A percentile compares a stretch with the other conserved stretches of the same genome.
Conservation (phyloP, 2,797 vertebrate species). For the Mormyrus proboscirostris region DNA sequence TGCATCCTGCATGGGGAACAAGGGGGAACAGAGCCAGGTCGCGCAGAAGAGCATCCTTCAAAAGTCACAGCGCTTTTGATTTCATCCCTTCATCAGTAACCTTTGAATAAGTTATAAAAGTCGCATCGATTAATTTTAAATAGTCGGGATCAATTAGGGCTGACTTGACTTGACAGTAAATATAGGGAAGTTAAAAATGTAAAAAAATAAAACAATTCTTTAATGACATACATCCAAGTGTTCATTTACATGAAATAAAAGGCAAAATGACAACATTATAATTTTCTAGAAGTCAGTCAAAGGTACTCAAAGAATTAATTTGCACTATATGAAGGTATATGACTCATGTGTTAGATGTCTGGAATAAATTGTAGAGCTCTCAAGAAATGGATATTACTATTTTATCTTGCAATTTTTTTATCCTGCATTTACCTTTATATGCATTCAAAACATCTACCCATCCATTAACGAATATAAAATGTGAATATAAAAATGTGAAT, state of each 20-base stretch:
- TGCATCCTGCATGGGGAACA: slow-evolving; percentile 56
- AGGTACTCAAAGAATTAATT: not conserved
- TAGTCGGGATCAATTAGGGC: not conserved
- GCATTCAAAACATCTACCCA: not conserved
- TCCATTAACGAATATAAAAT: not conserved
- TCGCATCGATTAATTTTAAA: not conserved
- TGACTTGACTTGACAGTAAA: not conserved
- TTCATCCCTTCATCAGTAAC: not conserved
- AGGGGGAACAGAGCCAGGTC: not conserved
- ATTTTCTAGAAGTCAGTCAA: not conserved
- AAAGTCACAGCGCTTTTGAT: not conserved
- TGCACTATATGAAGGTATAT: not conserved
- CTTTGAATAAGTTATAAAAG: not conserved
- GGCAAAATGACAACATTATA: not conserved
- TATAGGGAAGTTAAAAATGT: not conserved
- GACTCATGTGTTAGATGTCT: not conserved
- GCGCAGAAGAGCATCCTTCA: not conserved
- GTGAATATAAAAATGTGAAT: not conserved
- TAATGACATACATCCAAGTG: not conserved
- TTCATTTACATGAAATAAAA: not conserved
- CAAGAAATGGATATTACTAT: not conserved
- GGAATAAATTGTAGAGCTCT: not conserved
- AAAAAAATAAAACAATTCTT: not conserved
- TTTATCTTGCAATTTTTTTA: not conserved
- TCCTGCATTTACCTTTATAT: not conserved